Conservation (phyloP, 1,140 invertebrate genomes). For the Eurosta solidaginis region DNA sequence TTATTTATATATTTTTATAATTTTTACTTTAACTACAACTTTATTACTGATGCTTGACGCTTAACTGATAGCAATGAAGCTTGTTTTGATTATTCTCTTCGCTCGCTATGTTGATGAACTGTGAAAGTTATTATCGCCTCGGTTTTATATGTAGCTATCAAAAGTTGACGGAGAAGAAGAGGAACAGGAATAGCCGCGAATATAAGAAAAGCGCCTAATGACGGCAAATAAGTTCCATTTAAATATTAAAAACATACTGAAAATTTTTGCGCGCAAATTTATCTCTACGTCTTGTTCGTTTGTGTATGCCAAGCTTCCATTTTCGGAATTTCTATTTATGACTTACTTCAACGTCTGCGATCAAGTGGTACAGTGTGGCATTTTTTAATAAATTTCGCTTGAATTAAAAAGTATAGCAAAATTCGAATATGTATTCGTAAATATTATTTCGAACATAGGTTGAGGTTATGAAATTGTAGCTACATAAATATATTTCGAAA, state of each 20-base stretch:
- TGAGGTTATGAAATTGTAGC: too few relatives aligned
- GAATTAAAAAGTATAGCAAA: too few relatives aligned
- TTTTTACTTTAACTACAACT: not conserved
- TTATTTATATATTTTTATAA: not conserved
- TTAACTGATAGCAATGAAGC: not conserved
- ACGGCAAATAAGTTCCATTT: not conserved
- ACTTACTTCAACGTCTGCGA: not conserved
- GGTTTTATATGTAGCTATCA: not conserved
- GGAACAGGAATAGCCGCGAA: not conserved
- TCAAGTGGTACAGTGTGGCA: not conserved
- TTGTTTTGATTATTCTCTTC: not conserved
- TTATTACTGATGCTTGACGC: not conserved
- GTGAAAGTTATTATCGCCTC: conserved; percentile 19
- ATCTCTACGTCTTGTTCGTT: not conserved
- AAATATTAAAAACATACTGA: conserved; percentile 4
- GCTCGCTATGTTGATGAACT: not conserved
- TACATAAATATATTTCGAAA: too few relatives aligned
- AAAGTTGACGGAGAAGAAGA: too few relatives aligned
- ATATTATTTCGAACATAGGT: too few relatives aligned
- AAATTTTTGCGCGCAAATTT: not conserved
- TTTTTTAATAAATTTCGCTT: too few relatives aligned
- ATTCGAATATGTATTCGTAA: too few relatives aligned
- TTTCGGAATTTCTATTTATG: conserved; percentile 16
- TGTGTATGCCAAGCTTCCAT: not conserved
- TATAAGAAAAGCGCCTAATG: not conserved